Evolutionary conservation across 2,797 vertebrate genomes (phyloP).

Genomic region (Onychomys torridus): DNA sequence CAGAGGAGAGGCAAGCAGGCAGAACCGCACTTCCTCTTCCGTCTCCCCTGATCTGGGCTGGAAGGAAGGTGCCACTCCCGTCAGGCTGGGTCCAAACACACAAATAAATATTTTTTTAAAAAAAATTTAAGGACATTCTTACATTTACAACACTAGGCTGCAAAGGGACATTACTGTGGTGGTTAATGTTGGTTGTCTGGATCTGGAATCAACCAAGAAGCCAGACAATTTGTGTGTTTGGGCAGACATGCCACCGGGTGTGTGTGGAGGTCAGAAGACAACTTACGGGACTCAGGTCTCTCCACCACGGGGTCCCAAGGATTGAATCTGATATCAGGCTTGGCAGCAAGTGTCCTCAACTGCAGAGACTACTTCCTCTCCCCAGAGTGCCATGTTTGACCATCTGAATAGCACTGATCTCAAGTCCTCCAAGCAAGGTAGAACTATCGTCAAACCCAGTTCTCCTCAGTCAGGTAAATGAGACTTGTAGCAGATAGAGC

Average conservation of each 20-base stretch:
- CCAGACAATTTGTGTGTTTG: not conserved
- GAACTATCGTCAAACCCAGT: not conserved
- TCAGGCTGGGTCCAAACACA: too few species aligned
- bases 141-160: too few species aligned
- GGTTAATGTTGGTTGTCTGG: too few species aligned
- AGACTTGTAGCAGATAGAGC: slow-evolving; percentile 7
- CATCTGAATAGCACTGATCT: not conserved
- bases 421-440: not conserved
- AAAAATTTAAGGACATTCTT: too few species aligned
- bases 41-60: not conserved
- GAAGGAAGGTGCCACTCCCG: not conserved
- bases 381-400: not conserved
- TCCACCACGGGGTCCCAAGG: not conserved
- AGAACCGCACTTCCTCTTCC: not conserved
- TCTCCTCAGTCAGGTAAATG: not conserved
- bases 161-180: too few species aligned
- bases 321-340: not conserved
- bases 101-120: too few species aligned
- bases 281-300: not conserved
- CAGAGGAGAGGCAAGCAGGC: not conserved
- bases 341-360: not conserved
- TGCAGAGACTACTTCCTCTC: too few species aligned
- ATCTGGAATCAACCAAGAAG: too few species aligned
- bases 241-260: not conserved
- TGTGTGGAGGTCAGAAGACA: not conserved